Evolutionary conservation across 2,888 invertebrate species (phyloP).

Genomic region (Bedellia somnulentella): DNA sequence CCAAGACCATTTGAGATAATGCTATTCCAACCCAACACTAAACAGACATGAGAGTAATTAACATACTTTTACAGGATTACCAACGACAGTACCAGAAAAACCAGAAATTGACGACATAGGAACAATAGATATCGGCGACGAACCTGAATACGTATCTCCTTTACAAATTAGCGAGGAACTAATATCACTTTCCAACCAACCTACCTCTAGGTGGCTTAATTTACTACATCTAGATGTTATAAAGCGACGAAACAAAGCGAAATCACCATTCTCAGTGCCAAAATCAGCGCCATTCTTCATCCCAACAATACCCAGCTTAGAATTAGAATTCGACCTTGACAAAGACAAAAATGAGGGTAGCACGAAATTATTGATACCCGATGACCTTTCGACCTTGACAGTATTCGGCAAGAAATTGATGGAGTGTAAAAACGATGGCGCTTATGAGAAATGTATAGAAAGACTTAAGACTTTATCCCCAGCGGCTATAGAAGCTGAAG

Average conservation of each 20-base stretch:
- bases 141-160: slow-evolving; percentile 68
- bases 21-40: no score
- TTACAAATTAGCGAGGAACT: slow-evolving; percentile 76
- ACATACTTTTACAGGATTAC: slow-evolving; percentile 28
- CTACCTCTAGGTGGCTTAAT: slow-evolving; percentile 91
- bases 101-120: slow-evolving; percentile 44
- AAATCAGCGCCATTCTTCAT: slow-evolving; percentile 95
- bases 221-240: slow-evolving; percentile 84
- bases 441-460: slow-evolving; percentile 63
- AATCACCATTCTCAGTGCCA: slow-evolving; percentile 76
- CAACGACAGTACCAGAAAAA: slow-evolving; percentile 45
- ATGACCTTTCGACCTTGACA: slow-evolving; percentile 67
- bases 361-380: slow-evolving; percentile 59
- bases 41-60: no score
- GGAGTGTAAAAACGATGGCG: slow-evolving; percentile 37
- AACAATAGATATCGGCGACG: slow-evolving; percentile 39
- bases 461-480: slow-evolving; percentile 73
- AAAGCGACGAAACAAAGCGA: slow-evolving; percentile 87
- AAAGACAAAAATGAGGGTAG: slow-evolving; percentile 32
- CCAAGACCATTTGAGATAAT: no score
- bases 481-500: slow-evolving; percentile 84
- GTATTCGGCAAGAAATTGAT: slow-evolving; percentile 68
- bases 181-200: slow-evolving; percentile 82
- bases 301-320: slow-evolving; percentile 83
- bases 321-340: slow-evolving; percentile 77